Base-by-base conservation (phyloP, 1,140 invertebrate genomes). In the Lucilia sericata region DNA sequence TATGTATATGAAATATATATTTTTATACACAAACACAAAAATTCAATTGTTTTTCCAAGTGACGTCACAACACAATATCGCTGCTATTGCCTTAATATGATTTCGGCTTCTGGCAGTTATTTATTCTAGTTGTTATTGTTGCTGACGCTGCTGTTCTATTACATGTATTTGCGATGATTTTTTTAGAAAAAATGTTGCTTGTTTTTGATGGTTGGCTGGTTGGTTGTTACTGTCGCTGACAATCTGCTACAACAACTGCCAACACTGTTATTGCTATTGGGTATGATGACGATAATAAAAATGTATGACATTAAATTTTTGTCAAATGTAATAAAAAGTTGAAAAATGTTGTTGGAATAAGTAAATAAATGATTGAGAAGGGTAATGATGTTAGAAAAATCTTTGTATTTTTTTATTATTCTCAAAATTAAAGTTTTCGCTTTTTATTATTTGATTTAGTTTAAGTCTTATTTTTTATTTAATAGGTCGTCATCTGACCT, bases 21-120 rank as follows among this genome's bases (percentile, higher is more conserved):
- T 21, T 21, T 21, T 12, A 25, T 70, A 70, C 7, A 5, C 13
- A 7, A 70, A 21, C n/a, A 70, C 65, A 25, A 70, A 21, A 70
- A 70, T 21, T 21, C 65, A 21, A 70, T 70, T 70, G 65, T 70
- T 70, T 70, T 70, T 2, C 65, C 65, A 19, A 70, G 65, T 70
- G 65, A 70, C 65, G 65, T 70, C 65, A 70, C 65, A 70, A 25
- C n/a, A 21, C 14, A 60, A 21, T 70, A 21, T 70, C 21, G 9
- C n/a, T 17, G 14, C 14, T 60, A 13, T 60, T 17, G 55, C 14
- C 51, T 55, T 55, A 70, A 70, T 70, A 70, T 70, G 19, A 70
- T 70, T 70, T 70, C 19, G 65, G 65, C 19, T 70, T 70, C n/a
- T 70, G 65, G 21, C 65, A 70, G 21, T 70, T 70, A 70, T 21